Conservation (phyloP, 2,113 vertebrate genomes). For the Hiodon alosoides region DNA sequence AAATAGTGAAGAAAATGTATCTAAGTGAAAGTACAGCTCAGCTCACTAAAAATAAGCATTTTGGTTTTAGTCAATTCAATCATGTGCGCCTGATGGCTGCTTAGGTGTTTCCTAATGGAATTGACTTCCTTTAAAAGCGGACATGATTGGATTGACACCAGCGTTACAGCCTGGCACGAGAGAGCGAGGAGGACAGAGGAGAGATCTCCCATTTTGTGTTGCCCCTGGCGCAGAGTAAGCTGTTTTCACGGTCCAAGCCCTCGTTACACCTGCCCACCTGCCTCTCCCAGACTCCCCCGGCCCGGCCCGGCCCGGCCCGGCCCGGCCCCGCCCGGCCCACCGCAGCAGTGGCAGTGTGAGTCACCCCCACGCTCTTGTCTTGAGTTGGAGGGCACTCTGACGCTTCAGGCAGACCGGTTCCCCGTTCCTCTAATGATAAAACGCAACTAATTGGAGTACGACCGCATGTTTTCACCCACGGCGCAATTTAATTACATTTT, state of each 20-base stretch:
- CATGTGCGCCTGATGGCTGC: conserved; percentile 28
- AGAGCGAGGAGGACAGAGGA: background rate
- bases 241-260: background rate
- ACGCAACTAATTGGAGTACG: conserved; percentile 74
- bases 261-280: background rate
- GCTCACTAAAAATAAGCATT: conserved; percentile 46
- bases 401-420: conserved; percentile 58
- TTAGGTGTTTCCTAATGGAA: conserved; percentile 28
- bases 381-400: conserved; percentile 49
- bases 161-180: background rate
- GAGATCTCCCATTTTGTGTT: background rate
- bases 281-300: background rate
- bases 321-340: too few species aligned
- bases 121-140: conserved; percentile 25
- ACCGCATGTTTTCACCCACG: conserved; percentile 74
- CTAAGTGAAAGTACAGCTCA: conserved; percentile 17
- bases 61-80: conserved; percentile 26
- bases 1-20: too few species aligned
- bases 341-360: background rate
- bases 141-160: background rate
- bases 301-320: background rate
- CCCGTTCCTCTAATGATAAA: conserved; percentile 56
- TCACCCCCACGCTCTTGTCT: conserved; percentile 32
- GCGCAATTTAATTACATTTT: conserved; percentile 77
- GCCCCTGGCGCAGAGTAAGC: background rate